Conservation (phyloP, 53 echinoderm and acorn worm genomes). For the Crossaster papposus region DNA sequence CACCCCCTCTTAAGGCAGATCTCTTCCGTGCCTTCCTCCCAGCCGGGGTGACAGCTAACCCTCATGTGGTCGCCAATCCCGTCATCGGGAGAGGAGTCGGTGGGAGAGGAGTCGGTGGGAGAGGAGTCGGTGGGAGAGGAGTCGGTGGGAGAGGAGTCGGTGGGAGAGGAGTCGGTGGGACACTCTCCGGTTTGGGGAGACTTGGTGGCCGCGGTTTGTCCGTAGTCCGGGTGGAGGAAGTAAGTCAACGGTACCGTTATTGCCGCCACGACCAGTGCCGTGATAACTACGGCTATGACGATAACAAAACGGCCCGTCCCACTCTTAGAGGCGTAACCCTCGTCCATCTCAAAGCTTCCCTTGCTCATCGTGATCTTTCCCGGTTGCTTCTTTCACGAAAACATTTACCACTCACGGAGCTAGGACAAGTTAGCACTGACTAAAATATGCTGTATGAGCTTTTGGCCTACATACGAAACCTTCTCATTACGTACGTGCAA, state of each 20-base stretch:
- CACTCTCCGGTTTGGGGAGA: not conserved
- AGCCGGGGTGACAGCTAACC: constrained; percentile 79
- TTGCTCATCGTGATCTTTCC: not conserved
- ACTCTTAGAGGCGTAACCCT: not conserved
- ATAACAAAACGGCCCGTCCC: not conserved
- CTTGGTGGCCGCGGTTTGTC: not conserved
- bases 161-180: too few species aligned
- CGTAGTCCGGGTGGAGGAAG: constrained; percentile 72
- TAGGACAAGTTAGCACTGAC: too few species aligned
- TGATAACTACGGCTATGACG: constrained; percentile 29
- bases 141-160: too few species aligned
- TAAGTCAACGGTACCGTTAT: constrained; percentile 58
- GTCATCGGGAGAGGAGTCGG: not conserved
- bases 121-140: too few species aligned
- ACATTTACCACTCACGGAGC: not conserved
- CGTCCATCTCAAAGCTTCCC: constrained; percentile 20
- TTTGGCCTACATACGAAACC: not conserved
- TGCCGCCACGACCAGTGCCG: constrained; percentile 49
- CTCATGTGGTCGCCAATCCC: constrained; percentile 24
- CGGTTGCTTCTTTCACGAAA: not conserved
- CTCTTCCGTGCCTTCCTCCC: constrained; percentile 47
- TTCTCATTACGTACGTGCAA: not conserved
- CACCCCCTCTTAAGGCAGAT: constrained; percentile 74
- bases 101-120: too few species aligned
- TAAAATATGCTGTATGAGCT: too few species aligned